These are phyloP conservation scores for Bubo scandiacus DNA, from an alignment of 2,113 vertebrate species.

Conservation along the genomic window DNA sequence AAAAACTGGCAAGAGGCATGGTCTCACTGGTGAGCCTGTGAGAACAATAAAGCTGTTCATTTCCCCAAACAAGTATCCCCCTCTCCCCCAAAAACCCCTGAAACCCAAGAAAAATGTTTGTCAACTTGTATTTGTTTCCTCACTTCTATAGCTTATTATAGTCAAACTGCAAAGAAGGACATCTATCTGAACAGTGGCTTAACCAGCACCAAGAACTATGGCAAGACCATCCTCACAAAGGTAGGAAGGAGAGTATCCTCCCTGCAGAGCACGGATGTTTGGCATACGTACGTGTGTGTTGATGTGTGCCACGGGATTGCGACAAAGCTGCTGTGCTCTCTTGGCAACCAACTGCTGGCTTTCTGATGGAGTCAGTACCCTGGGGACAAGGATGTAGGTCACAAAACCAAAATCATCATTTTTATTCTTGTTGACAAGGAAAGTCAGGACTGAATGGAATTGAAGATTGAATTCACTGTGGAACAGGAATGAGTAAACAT, in stretches of 20 bases:
- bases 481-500: neutral
- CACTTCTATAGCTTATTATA: constrained; percentile 83
- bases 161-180: constrained; percentile 77
- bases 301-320: neutral
- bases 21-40: neutral
- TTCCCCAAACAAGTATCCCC: neutral
- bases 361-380: neutral
- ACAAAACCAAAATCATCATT: neutral
- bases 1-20: neutral
- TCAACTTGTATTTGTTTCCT: neutral
- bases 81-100: neutral
- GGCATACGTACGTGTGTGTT: fast-evolving
- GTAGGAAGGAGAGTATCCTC: constrained; percentile 58
- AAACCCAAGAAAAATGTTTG: neutral
- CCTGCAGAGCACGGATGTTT: neutral
- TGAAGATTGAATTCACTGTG: neutral
- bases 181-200: constrained; percentile 96
- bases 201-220: constrained; percentile 98
- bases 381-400: neutral
- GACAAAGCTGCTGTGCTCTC: neutral
- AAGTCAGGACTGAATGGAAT: neutral
- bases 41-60: neutral
- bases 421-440: neutral
- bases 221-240: constrained; percentile 99
- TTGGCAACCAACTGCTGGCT: neutral